Base-by-base conservation (phyloP, 2,888 invertebrate species). In the Coenonympha arcania region DNA sequence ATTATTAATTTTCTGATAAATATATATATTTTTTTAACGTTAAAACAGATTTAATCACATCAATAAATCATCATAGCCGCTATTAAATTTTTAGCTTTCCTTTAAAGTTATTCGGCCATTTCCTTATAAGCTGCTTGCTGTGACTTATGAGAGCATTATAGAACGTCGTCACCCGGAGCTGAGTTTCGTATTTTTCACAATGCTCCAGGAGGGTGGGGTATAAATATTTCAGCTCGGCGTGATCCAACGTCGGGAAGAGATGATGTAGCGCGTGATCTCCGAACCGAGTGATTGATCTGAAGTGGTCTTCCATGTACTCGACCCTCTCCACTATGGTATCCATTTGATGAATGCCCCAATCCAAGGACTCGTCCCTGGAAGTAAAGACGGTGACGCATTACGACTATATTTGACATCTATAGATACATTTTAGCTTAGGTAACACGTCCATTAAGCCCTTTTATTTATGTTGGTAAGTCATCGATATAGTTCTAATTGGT, bases 231-330 rank as follows among this genome's bases (percentile, higher is more conserved):
- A 95, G 73, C 50, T 91, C 88, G 0, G 89, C 90, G 63, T 95
- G 94, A 69, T 95, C 95, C 24, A 95, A 63, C 0, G 93, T 92
- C 0, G 95, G 95, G 61, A 95, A 91, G 15, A 95, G 79, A 73
- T 95, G 95, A 71, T 95, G 95, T 1, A 95, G 77, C 0, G 88
- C 87, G 67, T 95, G 95, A 52, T 92, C 90, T 0, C 95, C 95
- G 63, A 93, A 95, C 53, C 90, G 88, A 0, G 92, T 91, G 46
- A 94, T 70, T 0, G 90, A 89, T 54, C 92, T 76, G 66, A 92
- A 91, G 54, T 89, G 88, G 33, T 89, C 68, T 9, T 90, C 89
- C 6, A 89, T 89, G 52, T 91, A 83, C 55, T 93, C 91, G 15
- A 88, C 80, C 55, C 93, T 88, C 66, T 93, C 94, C 22, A 91